Evolutionary conservation across 1,140 invertebrate genomes (phyloP).

Genomic region (Rhopalosiphum maidis): DNA sequence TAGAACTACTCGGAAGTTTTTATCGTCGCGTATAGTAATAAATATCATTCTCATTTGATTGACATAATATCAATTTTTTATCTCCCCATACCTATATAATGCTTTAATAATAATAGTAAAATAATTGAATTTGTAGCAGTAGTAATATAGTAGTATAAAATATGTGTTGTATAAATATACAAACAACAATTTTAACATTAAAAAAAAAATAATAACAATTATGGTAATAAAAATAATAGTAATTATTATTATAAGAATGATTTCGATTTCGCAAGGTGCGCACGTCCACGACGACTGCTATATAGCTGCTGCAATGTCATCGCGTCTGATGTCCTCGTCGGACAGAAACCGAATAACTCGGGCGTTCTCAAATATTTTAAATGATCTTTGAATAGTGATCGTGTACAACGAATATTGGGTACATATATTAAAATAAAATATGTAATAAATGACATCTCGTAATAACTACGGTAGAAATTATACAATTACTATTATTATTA

Average conservation of each 20-base stretch:
- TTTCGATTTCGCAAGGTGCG: background rate
- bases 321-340: background rate
- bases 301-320: constrained; percentile 2
- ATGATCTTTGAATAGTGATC: background rate
- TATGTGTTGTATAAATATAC: background rate
- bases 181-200: background rate
- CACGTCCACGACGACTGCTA: background rate
- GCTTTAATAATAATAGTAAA: background rate
- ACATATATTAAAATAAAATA: background rate
- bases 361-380: background rate
- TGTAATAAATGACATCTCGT: background rate
- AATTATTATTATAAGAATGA: background rate
- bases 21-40: background rate
- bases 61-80: background rate
- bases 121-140: background rate
- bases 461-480: background rate
- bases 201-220: background rate
- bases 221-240: constrained; percentile 1
- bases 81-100: background rate
- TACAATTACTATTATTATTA: no score
- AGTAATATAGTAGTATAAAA: background rate
- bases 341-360: background rate
- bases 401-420: background rate
- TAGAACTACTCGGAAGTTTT: background rate
- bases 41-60: background rate